Conservation (phyloP, 1,140 invertebrate species). For the Rhyacophila brunnea region DNA sequence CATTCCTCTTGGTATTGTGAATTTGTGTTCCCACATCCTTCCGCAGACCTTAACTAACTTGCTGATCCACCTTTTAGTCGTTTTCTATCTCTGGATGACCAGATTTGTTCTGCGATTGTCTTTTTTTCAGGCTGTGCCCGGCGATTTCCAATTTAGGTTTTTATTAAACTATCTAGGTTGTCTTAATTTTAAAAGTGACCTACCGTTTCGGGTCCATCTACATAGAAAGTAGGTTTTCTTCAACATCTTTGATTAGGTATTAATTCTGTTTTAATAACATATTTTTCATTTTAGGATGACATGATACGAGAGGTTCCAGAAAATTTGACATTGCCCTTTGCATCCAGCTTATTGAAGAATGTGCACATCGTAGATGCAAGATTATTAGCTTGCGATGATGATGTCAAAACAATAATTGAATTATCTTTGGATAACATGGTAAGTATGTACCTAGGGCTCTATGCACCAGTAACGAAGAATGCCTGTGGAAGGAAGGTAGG, state of each 20-base stretch:
- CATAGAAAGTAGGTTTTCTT: not conserved
- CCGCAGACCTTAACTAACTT: too few species aligned
- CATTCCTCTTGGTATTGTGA: not conserved
- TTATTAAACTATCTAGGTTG: not conserved
- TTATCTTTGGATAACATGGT: slow-evolving; percentile 25
- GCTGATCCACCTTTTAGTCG: too few species aligned
- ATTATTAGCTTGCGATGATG: slow-evolving; percentile 4
- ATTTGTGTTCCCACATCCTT: not conserved
- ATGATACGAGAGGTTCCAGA: not conserved
- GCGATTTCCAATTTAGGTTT: too few species aligned
- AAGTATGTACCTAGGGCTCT: too few species aligned
- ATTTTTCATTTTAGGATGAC: not conserved
- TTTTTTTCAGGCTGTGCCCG: too few species aligned
- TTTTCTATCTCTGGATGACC: too few species aligned
- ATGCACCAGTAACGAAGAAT: too few species aligned
- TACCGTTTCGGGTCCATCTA: not conserved
- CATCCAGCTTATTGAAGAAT: not conserved
- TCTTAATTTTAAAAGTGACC: not conserved
- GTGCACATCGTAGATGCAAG: slow-evolving; percentile 8
- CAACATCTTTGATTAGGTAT: not conserved
- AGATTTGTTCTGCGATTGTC: too few species aligned
- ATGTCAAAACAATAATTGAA: slow-evolving; percentile 25
- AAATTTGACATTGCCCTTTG: slow-evolving; percentile 12
- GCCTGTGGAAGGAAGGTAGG: too few species aligned
- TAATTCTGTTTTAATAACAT: not conserved